Percentiles rank a stretch among this genome's conserved stretches.
Evolutionary conservation across 2,888 invertebrate species (phyloP).

Genomic region (Lithosia quadra): DNA sequence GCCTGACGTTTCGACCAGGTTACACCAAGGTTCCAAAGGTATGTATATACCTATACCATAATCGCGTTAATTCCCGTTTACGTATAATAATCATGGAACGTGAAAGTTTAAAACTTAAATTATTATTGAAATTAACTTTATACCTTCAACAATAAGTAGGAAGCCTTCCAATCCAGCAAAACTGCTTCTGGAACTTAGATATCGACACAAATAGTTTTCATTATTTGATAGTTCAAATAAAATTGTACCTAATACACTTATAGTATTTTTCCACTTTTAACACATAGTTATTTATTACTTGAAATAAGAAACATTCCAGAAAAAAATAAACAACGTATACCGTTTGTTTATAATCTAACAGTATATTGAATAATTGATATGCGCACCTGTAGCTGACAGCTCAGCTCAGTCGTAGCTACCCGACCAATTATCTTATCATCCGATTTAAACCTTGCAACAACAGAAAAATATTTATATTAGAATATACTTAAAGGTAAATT

Average conservation of each 20-base stretch:
- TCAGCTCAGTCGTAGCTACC: neutral
- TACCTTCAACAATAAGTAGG: neutral
- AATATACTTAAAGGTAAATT: conserved; percentile 1
- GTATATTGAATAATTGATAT: conserved; percentile 3
- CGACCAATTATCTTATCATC: neutral
- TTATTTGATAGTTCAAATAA: neutral
- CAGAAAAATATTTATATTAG: conserved; percentile 25
- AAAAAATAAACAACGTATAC: conserved; percentile 19
- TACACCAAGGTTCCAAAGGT: too few species aligned
- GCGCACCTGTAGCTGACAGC: conserved; percentile 10
- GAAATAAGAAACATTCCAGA: conserved; percentile 11
- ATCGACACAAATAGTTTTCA: conserved; percentile 1
- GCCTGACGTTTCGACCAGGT: too few species aligned
- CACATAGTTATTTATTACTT: conserved; percentile 3
- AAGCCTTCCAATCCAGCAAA: neutral
- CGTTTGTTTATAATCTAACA: conserved; percentile 18
- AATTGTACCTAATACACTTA: neutral
- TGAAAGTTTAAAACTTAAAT: too few species aligned
- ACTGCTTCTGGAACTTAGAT: neutral
- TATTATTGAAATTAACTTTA: too few species aligned
- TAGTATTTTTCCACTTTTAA: conserved; percentile 3
- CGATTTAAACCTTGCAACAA: conserved; percentile 8
- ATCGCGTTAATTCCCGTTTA: too few species aligned
- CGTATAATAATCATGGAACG: too few species aligned
- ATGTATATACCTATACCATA: too few species aligned